Percentiles rank a stretch among this genome's conserved stretches.
Evolutionary conservation across 2,797 vertebrate genomes (phyloP).

Genomic region (Anguilla megastoma): DNA sequence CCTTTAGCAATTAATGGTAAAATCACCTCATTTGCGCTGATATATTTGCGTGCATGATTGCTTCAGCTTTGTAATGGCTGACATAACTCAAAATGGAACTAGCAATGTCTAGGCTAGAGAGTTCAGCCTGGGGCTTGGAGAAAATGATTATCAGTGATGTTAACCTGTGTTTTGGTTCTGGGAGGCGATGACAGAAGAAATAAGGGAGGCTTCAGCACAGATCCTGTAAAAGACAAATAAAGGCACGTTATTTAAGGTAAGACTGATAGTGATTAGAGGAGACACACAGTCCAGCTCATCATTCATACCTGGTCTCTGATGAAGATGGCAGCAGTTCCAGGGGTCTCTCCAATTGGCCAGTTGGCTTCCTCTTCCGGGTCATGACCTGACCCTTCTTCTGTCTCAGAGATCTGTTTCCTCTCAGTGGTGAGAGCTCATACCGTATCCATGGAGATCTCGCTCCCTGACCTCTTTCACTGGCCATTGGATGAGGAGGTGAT

Average conservation of each 20-base stretch:
- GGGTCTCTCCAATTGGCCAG: not conserved
- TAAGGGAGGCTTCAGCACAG: not conserved
- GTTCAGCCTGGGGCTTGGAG: not conserved
- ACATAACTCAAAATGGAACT: too few relatives aligned
- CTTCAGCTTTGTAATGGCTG: too few relatives aligned
- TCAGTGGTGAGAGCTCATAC: not conserved
- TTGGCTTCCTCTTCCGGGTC: not conserved
- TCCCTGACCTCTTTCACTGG: not conserved
- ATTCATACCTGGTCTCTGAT: not conserved
- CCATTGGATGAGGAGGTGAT: not conserved
- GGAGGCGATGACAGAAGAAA: not conserved
- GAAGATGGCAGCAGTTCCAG: not conserved
- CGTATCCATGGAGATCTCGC: not conserved
- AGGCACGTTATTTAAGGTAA: not conserved
- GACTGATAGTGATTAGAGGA: not conserved
- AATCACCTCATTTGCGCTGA: too few relatives aligned
- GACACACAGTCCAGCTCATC: not conserved
- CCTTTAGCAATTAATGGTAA: too few relatives aligned
- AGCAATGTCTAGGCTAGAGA: too few relatives aligned
- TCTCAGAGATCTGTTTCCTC: not conserved
- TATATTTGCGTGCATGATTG: too few relatives aligned
- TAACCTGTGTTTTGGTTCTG: not conserved
- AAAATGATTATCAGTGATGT: not conserved
- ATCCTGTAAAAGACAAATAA: slow-evolving; percentile 7
- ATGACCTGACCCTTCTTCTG: not conserved